Conservation (phyloP, 2,888 invertebrate genomes). For the Lacanobia wlatinum region DNA sequence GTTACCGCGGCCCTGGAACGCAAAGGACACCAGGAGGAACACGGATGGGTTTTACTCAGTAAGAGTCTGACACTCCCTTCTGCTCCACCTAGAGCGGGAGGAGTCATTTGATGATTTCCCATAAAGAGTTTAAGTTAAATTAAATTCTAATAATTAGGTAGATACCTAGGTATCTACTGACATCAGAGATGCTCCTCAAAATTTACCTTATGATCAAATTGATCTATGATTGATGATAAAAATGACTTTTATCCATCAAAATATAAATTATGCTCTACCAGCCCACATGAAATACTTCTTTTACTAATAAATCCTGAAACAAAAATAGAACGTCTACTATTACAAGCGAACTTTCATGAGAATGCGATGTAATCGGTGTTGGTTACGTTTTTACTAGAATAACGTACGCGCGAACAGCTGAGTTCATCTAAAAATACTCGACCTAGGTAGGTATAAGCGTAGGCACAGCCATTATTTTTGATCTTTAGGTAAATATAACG, state of each 20-base stretch:
- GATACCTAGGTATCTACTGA: too few relatives aligned
- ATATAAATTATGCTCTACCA: not conserved
- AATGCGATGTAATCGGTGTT: not conserved
- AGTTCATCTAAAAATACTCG: constrained; percentile 16
- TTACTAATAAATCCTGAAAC: not conserved
- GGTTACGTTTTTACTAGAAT: not conserved
- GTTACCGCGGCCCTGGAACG: too few relatives aligned
- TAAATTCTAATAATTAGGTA: too few relatives aligned
- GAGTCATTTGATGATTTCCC: too few relatives aligned
- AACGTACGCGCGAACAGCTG: not conserved
- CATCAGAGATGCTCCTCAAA: too few relatives aligned
- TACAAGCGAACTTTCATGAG: constrained; percentile 19
- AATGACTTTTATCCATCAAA: not conserved
- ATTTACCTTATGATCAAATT: not conserved
- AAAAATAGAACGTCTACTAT: constrained; percentile 16
- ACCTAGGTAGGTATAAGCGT: not conserved
- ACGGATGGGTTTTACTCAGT: too few relatives aligned
- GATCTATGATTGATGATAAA: not conserved
- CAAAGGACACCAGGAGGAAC: too few relatives aligned
- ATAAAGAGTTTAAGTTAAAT: too few relatives aligned
- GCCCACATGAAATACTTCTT: constrained; percentile 7
- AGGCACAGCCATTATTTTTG: not conserved
- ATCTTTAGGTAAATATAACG: not conserved
- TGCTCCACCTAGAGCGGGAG: too few relatives aligned
- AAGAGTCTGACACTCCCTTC: too few relatives aligned